These are phyloP conservation scores for Diabrotica virgifera DNA, from an alignment of 1,140 invertebrate species.

Conservation along the genomic window DNA sequence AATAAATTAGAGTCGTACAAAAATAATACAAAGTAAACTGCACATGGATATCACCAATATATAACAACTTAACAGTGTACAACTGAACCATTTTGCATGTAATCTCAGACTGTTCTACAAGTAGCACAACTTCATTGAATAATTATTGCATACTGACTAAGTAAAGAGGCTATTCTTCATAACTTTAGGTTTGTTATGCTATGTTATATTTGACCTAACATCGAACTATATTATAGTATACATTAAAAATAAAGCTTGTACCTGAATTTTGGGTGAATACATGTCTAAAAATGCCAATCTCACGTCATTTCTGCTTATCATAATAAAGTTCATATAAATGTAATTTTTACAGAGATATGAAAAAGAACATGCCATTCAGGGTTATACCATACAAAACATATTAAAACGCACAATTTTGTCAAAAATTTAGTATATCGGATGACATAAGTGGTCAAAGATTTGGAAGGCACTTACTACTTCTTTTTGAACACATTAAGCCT, in stretches of 20 bases:
- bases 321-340: constrained; percentile 38
- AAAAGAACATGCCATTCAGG: constrained; percentile 48
- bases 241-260: constrained; percentile 48
- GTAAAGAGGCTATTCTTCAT: constrained; percentile 42
- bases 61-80: constrained; percentile 32
- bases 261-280: constrained; percentile 44
- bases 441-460: constrained; percentile 48
- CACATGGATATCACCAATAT: constrained; percentile 32
- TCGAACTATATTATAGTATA: constrained; percentile 46
- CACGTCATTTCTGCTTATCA: constrained; percentile 41
- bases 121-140: constrained; percentile 46
- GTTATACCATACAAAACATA: constrained; percentile 44
- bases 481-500: constrained; percentile 51
- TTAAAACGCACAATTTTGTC: constrained; percentile 45
- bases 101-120: constrained; percentile 42
- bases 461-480: constrained; percentile 51
- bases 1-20: constrained; percentile 17
- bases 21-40: constrained; percentile 35
- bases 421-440: constrained; percentile 45
- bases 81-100: constrained; percentile 38
- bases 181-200: constrained; percentile 41
- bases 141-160: constrained; percentile 45
- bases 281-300: constrained; percentile 42
- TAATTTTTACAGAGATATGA: constrained; percentile 47
- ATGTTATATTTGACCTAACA: constrained; percentile 49